Base-by-base conservation (phyloP, 1,140 invertebrate genomes). In the Zaprionus gabonicus region DNA sequence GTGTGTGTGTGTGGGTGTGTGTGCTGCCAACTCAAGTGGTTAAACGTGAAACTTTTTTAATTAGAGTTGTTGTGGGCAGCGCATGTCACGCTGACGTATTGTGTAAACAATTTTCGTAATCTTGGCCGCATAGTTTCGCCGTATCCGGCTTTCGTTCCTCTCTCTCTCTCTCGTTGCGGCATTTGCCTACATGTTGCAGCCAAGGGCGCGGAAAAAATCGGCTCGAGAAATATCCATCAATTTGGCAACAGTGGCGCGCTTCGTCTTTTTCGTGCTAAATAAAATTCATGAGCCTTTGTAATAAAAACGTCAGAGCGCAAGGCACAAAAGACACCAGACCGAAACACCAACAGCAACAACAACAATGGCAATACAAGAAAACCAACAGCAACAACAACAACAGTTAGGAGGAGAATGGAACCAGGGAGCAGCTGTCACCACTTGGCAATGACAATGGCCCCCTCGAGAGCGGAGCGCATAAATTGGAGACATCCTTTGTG, bases 31-130 rank as follows among this genome's bases (percentile, higher is more conserved):
- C 78, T 90, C 72, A 81, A 88, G 84, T 90, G 85, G 85, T 88
- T 88, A 88, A 88, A 85, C 85, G 85, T 90, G 78, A 88, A 88
- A 88, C 76, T 88, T 88, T 88, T 88, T 90, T 88, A 88, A 88
- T 88, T 90, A 88, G 86, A 91, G 85, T 85, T 88, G 85, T 84
- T 88, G 85, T 62, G 85, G 78, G 69, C 81, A 91, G 65, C 68
- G 72, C 68, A 59, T 63, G 71, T 31, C 49, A 69, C 57, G 71
- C 67, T 71, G 53, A 31, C 81, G 71, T 69, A 76, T 79, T 86
- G 79, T 79, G 81, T 71, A 71, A 76, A 68, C 82, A 82, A 90
- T 91, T 85, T 71, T 68, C 64, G 83, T 90, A 88, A 83, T 85
- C 85, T 82, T 90, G 72, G 71, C 46, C 76, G 64, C 83, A 88